Percentiles rank a stretch among this genome's conserved stretches.
These are phyloP conservation scores for Scolopax rusticola DNA, from an alignment of 2,797 vertebrate genomes.

Conservation along the genomic window DNA sequence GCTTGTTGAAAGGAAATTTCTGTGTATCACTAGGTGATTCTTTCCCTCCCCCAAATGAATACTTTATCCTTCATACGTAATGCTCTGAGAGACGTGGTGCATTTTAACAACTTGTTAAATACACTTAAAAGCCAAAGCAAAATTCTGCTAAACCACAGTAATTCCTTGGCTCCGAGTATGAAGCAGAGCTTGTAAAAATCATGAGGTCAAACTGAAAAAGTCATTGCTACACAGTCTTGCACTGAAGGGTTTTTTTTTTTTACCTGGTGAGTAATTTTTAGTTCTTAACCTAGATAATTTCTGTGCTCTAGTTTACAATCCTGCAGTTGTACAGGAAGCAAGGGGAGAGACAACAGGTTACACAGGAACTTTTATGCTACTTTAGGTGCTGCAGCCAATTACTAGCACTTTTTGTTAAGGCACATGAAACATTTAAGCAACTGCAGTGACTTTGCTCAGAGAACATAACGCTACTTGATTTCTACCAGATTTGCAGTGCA, in stretches of 20 bases:
- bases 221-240: background rate
- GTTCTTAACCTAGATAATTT: background rate
- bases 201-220: background rate
- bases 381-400: background rate
- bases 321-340: background rate
- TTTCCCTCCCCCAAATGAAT: background rate
- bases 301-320: background rate
- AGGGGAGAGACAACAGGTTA: background rate
- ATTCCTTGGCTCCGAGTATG: background rate
- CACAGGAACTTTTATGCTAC: background rate
- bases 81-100: accelerated
- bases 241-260: background rate
- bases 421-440: background rate
- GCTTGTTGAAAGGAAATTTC: too few relatives aligned
- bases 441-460: background rate
- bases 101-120: background rate
- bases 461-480: background rate
- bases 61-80: background rate
- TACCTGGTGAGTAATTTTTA: background rate
- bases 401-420: background rate
- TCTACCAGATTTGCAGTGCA: background rate
- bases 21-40: background rate
- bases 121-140: background rate
- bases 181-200: background rate
- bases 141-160: background rate